phyloP scores from a whole-genome alignment of 2,113 vertebrate species.

The Pyxicephalus adspersus region DNA sequence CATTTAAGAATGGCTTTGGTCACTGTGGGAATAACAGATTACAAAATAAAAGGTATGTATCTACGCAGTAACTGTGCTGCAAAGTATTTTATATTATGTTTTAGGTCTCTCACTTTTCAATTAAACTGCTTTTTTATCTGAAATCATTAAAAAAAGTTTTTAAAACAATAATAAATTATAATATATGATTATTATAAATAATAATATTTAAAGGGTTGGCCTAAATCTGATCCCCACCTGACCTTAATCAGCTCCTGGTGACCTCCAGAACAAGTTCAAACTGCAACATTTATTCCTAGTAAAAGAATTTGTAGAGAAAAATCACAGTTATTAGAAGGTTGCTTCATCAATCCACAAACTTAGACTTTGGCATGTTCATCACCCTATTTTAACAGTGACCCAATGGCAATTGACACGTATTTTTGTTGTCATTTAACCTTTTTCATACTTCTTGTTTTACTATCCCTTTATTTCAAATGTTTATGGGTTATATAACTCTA shows the following conservation, averaged over 20 bases:
- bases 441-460: neutral
- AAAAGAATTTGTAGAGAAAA: conserved; percentile 23
- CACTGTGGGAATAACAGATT: too few relatives aligned
- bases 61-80: too few relatives aligned
- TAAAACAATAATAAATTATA: too few relatives aligned
- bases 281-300: conserved; percentile 26
- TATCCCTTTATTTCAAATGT: neutral
- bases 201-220: conserved; percentile 13
- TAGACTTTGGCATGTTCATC: conserved; percentile 10
- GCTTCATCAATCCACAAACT: neutral
- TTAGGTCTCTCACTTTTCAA: too few relatives aligned
- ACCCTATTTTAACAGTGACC: neutral
- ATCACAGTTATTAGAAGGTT: neutral
- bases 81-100: too few relatives aligned
- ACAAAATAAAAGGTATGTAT: too few relatives aligned
- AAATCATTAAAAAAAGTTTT: too few relatives aligned
- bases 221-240: neutral
- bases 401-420: neutral
- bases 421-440: neutral
- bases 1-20: too few relatives aligned
- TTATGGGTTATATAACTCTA: too few relatives aligned
- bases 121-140: too few relatives aligned
- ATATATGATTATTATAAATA: too few relatives aligned
- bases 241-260: conserved; percentile 3
- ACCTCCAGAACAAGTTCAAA: conserved; percentile 18